Evolutionary conservation across 2,797 vertebrate species (phyloP).

Genomic region (Podarcis lilfordi): DNA sequence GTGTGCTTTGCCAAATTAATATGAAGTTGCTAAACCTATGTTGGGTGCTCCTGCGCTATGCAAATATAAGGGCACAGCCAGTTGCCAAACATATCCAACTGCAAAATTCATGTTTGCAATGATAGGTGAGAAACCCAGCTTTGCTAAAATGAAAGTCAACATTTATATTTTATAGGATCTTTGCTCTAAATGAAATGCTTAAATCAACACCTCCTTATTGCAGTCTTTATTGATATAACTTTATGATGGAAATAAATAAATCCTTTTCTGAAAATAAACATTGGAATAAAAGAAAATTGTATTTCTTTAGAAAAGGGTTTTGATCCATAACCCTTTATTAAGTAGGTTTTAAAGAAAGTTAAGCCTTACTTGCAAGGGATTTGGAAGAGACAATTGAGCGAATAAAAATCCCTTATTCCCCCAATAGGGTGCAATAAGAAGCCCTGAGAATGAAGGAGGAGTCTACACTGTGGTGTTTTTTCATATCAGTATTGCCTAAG

Average conservation of each 20-base stretch:
- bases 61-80: neutral
- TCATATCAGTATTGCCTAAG: too few relatives aligned
- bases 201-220: conserved; percentile 24
- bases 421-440: too few relatives aligned
- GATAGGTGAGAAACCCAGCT: neutral
- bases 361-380: conserved; percentile 4
- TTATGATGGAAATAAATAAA: conserved; percentile 21
- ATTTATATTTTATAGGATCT: conserved; percentile 11
- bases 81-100: neutral
- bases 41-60: neutral
- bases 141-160: conserved; percentile 13
- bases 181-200: neutral
- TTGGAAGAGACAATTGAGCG: conserved; percentile 15
- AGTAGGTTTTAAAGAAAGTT: conserved; percentile 33
- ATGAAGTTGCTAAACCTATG: neutral
- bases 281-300: conserved; percentile 18
- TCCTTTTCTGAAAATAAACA: conserved; percentile 1
- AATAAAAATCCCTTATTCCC: too few relatives aligned
- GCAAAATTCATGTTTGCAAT: neutral
- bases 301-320: conserved; percentile 28
- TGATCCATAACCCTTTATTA: conserved; percentile 40
- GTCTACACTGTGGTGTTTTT: too few relatives aligned
- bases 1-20: conserved; percentile 17
- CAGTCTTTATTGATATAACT: neutral
- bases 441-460: too few relatives aligned